Evolutionary conservation across 23 tunicate species (phyloP), one percentile per base, ranked within the genome.

Genomic region (Ascidia mentula): DNA sequence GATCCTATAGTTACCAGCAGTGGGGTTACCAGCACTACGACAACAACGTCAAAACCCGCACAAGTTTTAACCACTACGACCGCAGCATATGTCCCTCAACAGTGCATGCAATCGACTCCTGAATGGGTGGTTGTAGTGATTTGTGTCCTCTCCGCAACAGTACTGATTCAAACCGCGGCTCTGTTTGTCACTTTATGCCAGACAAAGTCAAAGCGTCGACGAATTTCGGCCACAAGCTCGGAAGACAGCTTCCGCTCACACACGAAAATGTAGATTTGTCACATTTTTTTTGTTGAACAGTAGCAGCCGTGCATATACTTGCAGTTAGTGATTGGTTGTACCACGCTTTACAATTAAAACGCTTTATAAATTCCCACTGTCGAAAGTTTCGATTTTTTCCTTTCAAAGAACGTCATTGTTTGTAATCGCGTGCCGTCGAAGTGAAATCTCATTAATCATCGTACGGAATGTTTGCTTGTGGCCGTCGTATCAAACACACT

Each of bases 111-210:
- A 26, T 36, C 18, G 32, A 60, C 65, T 6, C 80, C 77, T 15
- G 81, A 60, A 24, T 84, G 87, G 87, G 76, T 74, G 38, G 65
- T 84, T 20, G 87, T 76, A 17, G 60, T 84, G 0, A 40, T 84
- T 2, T 40, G 38, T 46, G 81, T 84, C 0, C 32, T 76, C 6
- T 35, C 79, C 0, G 80, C 42, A 3, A 65, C 61, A 35, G 40
- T 84, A 18, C 37, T 84, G 38, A 18, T 84, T 18, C 74, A 79
- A 32, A 26, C 38, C 13, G 1, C 38, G 73, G 33, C 61, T 3
- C 72, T 60, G 45, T 24, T 53, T 28, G 65, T 53, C 13, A 17
- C 37, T 4, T 28, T 71, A 36, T 71, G 30, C 18, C 30, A 22
- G 30, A 28, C 37, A 3, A 71, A 71, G 13, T 34, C 37, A 8